phyloP scores from a whole-genome alignment of 2,113 vertebrate species.

The Stomatorhinus ivindoensis region DNA sequence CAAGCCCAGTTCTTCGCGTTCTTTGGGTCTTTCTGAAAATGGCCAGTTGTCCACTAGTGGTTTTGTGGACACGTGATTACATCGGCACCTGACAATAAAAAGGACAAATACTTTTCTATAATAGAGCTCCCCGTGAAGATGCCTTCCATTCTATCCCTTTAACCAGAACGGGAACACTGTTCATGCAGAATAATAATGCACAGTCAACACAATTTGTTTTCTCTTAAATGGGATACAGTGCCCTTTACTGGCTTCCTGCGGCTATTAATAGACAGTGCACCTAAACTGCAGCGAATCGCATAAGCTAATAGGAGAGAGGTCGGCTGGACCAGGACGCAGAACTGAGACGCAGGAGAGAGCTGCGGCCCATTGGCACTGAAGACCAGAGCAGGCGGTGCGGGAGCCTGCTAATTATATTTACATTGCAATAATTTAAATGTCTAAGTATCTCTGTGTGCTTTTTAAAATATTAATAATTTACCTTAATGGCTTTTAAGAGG shows the following conservation, averaged over 20 bases:
- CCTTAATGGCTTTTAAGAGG: neutral
- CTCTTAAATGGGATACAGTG: conserved; percentile 48
- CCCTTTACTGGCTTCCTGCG: conserved; percentile 55
- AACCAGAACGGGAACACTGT: conserved; percentile 53
- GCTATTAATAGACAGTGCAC: conserved; percentile 56
- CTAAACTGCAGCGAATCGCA: conserved; percentile 18
- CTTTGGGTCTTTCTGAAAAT: neutral
- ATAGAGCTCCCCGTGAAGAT: conserved; percentile 34
- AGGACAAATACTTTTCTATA: conserved; percentile 44
- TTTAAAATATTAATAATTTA: neutral
- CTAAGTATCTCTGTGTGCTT: neutral
- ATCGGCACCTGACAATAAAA: conserved; percentile 12
- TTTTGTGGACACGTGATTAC: neutral
- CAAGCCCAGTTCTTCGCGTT: neutral
- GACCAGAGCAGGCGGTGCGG: neutral
- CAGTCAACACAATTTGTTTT: conserved; percentile 52
- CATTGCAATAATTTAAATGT: neutral
- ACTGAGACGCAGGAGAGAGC: neutral
- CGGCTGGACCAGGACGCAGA: neutral
- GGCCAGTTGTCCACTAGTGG: neutral
- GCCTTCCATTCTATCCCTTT: conserved; percentile 36
- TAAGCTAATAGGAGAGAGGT: neutral
- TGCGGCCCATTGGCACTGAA: neutral
- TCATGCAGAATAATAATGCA: conserved; percentile 52
- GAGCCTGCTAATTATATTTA: neutral